Evolutionary conservation across 2,797 vertebrate genomes (phyloP).

Genomic region (Leptodactylus fallax): DNA sequence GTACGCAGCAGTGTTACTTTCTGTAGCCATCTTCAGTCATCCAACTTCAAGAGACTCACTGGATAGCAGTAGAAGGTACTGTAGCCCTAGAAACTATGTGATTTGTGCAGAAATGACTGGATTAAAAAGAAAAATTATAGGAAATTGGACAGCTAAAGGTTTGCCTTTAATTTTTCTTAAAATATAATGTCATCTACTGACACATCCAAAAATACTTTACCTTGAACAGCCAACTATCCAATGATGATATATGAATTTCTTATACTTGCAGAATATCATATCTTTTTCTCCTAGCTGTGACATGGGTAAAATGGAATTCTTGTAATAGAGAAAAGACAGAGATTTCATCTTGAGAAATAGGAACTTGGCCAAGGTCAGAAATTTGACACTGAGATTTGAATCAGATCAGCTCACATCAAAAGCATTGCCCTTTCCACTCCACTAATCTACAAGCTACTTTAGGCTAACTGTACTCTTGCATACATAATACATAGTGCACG

Average conservation of each 20-base stretch:
- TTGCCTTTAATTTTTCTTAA: neutral
- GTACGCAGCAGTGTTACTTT: neutral
- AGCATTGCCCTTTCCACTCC: slow-evolving; percentile 41
- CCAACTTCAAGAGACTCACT: neutral
- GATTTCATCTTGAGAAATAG: slow-evolving; percentile 27
- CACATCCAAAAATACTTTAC: neutral
- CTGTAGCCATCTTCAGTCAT: neutral
- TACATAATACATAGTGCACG: neutral
- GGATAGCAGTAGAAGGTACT: neutral
- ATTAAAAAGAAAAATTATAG: neutral
- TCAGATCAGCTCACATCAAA: slow-evolving; percentile 40
- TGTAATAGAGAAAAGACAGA: slow-evolving; percentile 20
- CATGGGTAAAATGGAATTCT: slow-evolving; percentile 34
- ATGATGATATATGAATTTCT: slow-evolving; percentile 8
- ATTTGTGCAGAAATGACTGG: neutral
- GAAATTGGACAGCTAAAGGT: neutral
- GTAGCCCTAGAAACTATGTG: neutral
- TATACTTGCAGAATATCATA: slow-evolving; percentile 33
- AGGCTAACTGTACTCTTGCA: slow-evolving; percentile 23
- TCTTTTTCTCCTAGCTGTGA: neutral
- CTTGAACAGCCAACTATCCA: neutral
- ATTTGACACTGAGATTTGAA: slow-evolving; percentile 42
- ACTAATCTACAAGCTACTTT: neutral
- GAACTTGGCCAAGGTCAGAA: slow-evolving; percentile 44
- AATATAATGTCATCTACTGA: neutral